Evolutionary conservation across 2,888 invertebrate species (phyloP), one percentile per base, ranked within the genome.

Genomic region (Hemithea aestivaria): DNA sequence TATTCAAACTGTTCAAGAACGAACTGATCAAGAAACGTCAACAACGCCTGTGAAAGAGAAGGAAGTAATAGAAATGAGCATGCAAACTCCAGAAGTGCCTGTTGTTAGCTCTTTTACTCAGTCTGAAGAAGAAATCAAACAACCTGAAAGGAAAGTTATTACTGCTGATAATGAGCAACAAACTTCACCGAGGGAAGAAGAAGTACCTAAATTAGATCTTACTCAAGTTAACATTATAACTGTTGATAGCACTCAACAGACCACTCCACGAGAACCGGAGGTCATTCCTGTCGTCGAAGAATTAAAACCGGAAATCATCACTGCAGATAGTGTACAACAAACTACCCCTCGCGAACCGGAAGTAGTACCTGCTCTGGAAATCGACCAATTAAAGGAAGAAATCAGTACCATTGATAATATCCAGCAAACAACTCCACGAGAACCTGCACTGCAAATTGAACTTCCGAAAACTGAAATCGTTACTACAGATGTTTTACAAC

Each of bases 31-130:
- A 48, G 80, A 76, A 61, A 85, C 87, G 4, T 76, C 73, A 6
- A 87, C 77, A 16, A 65, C 77, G 25, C 84, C 84, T 9, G 49
- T 72, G 1, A 62, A 72, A 45, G 65, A 69, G 34, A 76, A 65
- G 32, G 68, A 72, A 50, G 37, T 71, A 23, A 56, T 58, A 6
- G 78, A 82, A 59, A 78, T 65, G 22, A 77, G 74, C 44, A 80
- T 73, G 37, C 84, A 75, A 65, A 88, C 74, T 40, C 78, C 67
- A 47, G 83, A 79, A 50, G 54, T 84, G 27, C 65, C 76, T 28
- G 51, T 76, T n/a, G 63, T 72, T 1, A 77, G 70, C 51, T 61
- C 66, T 27, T 81, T 62, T 40, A 79, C 87, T 7, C 90, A 90
- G 59, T 82, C 84, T 2, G 83, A 88, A 40, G 58, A 70, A 30